Evolutionary conservation across 2,797 vertebrate species (phyloP).

Genomic region (Lepus townsendii): DNA sequence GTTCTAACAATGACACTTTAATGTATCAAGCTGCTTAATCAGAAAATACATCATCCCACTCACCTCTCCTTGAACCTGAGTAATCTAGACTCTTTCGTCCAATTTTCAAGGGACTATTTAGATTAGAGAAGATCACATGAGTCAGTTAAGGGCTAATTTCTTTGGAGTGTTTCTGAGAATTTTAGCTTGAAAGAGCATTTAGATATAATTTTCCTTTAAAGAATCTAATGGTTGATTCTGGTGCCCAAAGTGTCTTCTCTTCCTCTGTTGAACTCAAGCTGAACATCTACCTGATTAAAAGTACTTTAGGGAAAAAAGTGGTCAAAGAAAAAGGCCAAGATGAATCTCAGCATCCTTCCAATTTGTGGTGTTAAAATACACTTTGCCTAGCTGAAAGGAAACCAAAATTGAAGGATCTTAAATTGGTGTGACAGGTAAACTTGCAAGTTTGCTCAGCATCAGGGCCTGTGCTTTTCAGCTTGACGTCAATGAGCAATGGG

Average conservation of each 20-base stretch:
- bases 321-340: slow-evolving; percentile 55
- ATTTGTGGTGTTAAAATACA: slow-evolving; percentile 54
- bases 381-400: slow-evolving; percentile 59
- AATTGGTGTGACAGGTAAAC: slow-evolving; percentile 38
- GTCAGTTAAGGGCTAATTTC: slow-evolving; percentile 67
- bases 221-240: slow-evolving; percentile 44
- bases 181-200: slow-evolving; percentile 69
- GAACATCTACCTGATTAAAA: slow-evolving; percentile 36
- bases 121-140: slow-evolving; percentile 64
- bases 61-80: slow-evolving; percentile 49
- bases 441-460: slow-evolving; percentile 16
- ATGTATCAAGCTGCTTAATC: slow-evolving; percentile 66
- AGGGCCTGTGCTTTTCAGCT: neutral
- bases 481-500: slow-evolving; percentile 60
- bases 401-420: slow-evolving; percentile 50
- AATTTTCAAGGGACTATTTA: slow-evolving; percentile 64
- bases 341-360: slow-evolving; percentile 22
- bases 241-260: slow-evolving; percentile 6
- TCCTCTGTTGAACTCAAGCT: neutral
- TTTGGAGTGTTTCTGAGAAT: slow-evolving; percentile 70
- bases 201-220: slow-evolving; percentile 61
- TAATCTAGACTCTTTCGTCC: slow-evolving; percentile 31
- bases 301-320: slow-evolving; percentile 32
- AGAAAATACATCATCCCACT: slow-evolving; percentile 52
- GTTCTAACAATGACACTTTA: slow-evolving; percentile 52